Evolutionary conservation across 2,888 invertebrate genomes (phyloP).

Genomic region (Pilophorus perplexus): DNA sequence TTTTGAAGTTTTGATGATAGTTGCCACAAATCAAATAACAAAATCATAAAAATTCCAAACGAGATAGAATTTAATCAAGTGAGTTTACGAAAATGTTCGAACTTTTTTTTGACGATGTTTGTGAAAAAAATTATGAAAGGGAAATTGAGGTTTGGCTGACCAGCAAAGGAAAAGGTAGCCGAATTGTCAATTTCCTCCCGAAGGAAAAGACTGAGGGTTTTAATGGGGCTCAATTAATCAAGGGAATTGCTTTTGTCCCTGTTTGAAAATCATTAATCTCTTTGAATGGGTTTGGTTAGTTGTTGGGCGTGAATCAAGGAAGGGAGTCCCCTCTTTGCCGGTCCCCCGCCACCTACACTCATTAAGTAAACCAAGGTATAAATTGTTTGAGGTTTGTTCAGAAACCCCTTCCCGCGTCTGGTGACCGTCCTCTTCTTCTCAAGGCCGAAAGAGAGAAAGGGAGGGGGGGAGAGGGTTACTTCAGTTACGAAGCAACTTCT

Average conservation of each 20-base stretch:
- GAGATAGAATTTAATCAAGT: too few relatives aligned
- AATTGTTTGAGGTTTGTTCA: slow-evolving; percentile 36
- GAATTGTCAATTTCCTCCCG: slow-evolving; percentile 23
- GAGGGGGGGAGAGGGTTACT: not conserved
- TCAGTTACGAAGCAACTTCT: not conserved
- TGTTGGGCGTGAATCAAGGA: slow-evolving; percentile 34
- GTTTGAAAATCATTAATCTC: slow-evolving; percentile 36
- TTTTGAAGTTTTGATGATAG: too few relatives aligned
- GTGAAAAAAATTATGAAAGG: too few relatives aligned
- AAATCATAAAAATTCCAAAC: too few relatives aligned
- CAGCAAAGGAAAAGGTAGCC: too few relatives aligned
- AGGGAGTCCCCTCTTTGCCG: not conserved
- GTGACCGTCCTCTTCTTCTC: not conserved
- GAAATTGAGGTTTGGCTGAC: too few relatives aligned
- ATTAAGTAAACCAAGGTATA: slow-evolving; percentile 34
- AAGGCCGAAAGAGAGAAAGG: not conserved
- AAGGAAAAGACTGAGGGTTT: slow-evolving; percentile 20
- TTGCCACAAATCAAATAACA: too few relatives aligned
- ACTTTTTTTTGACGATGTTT: too few relatives aligned
- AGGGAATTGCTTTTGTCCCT: slow-evolving; percentile 35
- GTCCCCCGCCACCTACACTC: not conserved
- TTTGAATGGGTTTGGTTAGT: slow-evolving; percentile 33
- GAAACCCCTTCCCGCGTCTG: not conserved
- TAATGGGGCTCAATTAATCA: slow-evolving; percentile 32
- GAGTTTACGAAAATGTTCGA: too few relatives aligned